Percentiles rank a stretch among this genome's conserved stretches.
phyloP scores from a whole-genome alignment of 2,797 vertebrate genomes.

The Enteromius fasciolatus region DNA sequence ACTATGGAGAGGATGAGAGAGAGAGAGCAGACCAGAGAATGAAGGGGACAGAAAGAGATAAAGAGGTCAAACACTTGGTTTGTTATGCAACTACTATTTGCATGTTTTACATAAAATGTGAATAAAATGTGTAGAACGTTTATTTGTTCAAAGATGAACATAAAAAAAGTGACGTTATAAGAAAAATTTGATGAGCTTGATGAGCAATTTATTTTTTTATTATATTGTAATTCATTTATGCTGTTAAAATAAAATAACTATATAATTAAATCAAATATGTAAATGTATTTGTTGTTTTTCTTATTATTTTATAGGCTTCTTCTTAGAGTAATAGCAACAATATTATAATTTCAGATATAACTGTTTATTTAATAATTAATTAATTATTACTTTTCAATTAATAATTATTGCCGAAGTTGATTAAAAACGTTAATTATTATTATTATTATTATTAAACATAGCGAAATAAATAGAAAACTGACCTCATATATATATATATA shows the following conservation, averaged over 20 bases:
- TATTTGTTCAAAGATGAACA: background rate
- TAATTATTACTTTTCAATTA: background rate
- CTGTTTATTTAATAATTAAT: background rate
- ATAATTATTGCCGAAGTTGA: background rate
- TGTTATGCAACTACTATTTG: conserved; percentile 33
- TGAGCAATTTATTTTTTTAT: background rate
- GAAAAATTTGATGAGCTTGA: background rate
- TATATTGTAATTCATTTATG: background rate
- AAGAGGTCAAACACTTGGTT: conserved; percentile 25
- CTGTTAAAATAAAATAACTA: background rate
- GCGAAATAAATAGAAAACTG: background rate
- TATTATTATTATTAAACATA: background rate
- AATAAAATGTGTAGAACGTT: background rate
- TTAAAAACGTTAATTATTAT: background rate
- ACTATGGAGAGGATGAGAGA: background rate
- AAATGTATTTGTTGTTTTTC: background rate
- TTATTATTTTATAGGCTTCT: background rate
- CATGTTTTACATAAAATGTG: background rate
- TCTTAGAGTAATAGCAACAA: background rate
- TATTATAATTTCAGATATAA: background rate
- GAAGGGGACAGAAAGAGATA: conserved; percentile 11
- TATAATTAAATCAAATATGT: background rate
- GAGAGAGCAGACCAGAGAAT: background rate
- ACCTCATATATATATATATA: background rate
- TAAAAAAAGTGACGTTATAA: background rate